Evolutionary conservation across 2,113 vertebrate species (phyloP), one percentile per base, ranked within the genome.

Genomic region (Cephalopholis sonnerati): DNA sequence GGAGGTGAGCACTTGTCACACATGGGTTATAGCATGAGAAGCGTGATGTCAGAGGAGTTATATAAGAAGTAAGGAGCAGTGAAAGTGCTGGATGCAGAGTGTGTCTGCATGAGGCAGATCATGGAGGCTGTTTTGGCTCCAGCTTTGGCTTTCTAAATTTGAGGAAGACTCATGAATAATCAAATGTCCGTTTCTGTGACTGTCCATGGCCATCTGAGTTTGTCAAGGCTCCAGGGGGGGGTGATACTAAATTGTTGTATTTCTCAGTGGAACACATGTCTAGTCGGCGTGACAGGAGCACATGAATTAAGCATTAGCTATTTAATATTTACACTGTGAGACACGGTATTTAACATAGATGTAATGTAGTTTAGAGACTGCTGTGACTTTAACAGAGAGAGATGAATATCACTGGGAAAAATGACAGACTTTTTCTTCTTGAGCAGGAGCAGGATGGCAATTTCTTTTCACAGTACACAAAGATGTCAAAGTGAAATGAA

Each of bases 11-110:
- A 79, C 86, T 92, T 90, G 86, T 91, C 90, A 91, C 91, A 92
- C 93, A 85, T 46, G 93, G 91, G 89, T 90, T 91, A 80, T 59
- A 83, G 90, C 88, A 92, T 57, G 82, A 81, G 86, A 78, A 86
- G 89, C 69, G 83, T 93, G 91, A 94, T 90, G 91, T 92, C 90
- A 92, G 91, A 87, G 85, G 82, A 88, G 91, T 95, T 95, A 94
- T 77, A 89, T 95, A 95, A 95, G 94, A 91, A 79, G 55, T 66
- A 86, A 83, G 86, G 89, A 91, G 91, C 90, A 79, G 88, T 59
- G 87, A 82, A 88, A 90, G 91, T 68, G 89, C 88, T 83, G 89
- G 86, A 89, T 89, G 91, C 86, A 70, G 84, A 89, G 72, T 50
- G 83, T 79, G 88, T 77, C 90, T 87, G 83, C 74, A 84, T 77